These are phyloP conservation scores for Azemiops feae DNA, from an alignment of 2,113 vertebrate genomes.

Conservation along the genomic window DNA sequence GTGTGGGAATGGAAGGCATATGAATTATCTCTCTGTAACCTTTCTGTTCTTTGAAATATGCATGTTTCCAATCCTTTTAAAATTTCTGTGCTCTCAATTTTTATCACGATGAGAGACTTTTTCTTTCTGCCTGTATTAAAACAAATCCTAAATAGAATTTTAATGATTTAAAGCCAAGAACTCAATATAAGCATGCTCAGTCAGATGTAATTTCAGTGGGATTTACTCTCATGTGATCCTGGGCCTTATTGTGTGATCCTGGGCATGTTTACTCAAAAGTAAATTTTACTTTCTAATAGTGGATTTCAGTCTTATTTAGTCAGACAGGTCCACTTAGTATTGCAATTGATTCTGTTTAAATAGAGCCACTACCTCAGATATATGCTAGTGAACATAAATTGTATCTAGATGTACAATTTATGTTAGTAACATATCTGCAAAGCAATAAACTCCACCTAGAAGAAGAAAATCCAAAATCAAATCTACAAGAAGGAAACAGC, in stretches of 20 bases:
- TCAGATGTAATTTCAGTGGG: neutral
- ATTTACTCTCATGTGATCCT: neutral
- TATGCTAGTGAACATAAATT: neutral
- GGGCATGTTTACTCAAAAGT: neutral
- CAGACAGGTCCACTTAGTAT: neutral
- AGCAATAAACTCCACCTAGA: neutral
- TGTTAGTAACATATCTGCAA: neutral
- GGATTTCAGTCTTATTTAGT: neutral
- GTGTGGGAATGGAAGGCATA: slow-evolving; percentile 52
- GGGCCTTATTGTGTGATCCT: neutral
- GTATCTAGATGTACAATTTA: neutral
- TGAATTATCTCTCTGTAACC: slow-evolving; percentile 38
- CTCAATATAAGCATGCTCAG: neutral
- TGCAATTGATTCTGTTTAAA: neutral
- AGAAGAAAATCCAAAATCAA: neutral
- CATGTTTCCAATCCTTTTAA: neutral
- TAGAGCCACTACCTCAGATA: neutral
- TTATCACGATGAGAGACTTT: neutral
- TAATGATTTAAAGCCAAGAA: slow-evolving; percentile 12
- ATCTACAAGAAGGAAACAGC: neutral
- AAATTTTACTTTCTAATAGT: neutral
- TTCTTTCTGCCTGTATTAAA: neutral
- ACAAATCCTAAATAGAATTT: neutral
- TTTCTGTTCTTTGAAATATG: slow-evolving; percentile 24
- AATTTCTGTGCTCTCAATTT: slow-evolving; percentile 26